Evolutionary conservation across 2,113 vertebrate genomes (phyloP).

Genomic region (Vicugna pacos): DNA sequence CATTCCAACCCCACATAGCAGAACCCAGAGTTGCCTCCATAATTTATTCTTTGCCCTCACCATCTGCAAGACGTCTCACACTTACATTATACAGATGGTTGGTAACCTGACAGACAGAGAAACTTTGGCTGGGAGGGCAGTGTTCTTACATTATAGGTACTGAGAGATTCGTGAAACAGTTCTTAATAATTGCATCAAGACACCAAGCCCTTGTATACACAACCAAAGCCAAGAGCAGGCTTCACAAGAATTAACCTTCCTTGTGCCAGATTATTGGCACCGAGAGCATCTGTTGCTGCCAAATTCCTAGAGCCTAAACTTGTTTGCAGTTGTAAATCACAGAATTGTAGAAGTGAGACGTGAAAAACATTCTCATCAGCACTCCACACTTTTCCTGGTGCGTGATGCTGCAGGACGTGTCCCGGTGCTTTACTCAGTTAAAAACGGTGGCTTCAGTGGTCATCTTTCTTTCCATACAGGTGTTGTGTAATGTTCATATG

Average conservation of each 20-base stretch:
- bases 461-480: not conserved
- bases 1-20: not conserved
- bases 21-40: not conserved
- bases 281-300: constrained; percentile 44
- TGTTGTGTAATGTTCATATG: not conserved
- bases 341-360: constrained; percentile 53
- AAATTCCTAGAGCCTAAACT: constrained; percentile 67
- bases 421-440: not conserved
- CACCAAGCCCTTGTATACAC: not conserved
- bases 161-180: constrained; percentile 54
- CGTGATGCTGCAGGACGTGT: not conserved
- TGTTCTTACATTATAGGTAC: constrained; percentile 59
- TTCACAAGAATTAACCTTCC: constrained; percentile 66
- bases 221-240: constrained; percentile 45
- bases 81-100: constrained; percentile 62
- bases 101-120: constrained; percentile 64
- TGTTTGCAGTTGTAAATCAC: constrained; percentile 71
- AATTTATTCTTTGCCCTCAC: constrained; percentile 44
- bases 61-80: constrained; percentile 54
- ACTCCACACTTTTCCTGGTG: not conserved
- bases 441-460: not conserved
- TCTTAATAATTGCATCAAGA: constrained; percentile 58
- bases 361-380: constrained; percentile 15
- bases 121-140: constrained; percentile 22
- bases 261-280: constrained; percentile 50